Percentiles rank a stretch among this genome's conserved stretches.
These are phyloP conservation scores for Peromyscus polionotus DNA, from an alignment of 2,113 vertebrate species.

Conservation along the genomic window DNA sequence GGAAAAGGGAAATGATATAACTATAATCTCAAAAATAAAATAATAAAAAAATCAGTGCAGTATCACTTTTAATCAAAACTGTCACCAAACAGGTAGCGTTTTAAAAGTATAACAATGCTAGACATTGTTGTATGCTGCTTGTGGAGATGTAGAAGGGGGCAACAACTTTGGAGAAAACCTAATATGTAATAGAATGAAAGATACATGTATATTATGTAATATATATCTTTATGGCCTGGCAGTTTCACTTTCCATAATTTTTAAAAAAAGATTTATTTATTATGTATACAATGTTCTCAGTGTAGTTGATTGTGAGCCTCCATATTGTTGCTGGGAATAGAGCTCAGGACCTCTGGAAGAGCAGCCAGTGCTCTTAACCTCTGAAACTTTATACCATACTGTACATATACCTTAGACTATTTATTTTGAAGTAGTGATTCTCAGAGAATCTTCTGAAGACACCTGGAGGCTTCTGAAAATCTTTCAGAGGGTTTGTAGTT, in stretches of 20 bases:
- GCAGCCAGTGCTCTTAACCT: not conserved
- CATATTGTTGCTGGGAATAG: not conserved
- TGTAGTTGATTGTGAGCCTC: not conserved
- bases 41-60: not conserved
- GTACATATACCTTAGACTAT: not conserved
- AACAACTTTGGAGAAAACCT: not conserved
- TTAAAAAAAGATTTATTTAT: not conserved
- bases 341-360: not conserved
- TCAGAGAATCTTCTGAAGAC: not conserved
- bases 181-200: not conserved
- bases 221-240: not conserved
- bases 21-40: not conserved
- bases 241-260: conserved; percentile 20
- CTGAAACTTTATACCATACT: not conserved
- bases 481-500: conserved; percentile 22
- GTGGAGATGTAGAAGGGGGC: not conserved
- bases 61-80: not conserved
- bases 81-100: not conserved
- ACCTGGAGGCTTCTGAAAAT: not conserved
- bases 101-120: not conserved
- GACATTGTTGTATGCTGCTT: not conserved
- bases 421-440: not conserved
- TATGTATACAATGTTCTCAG: not conserved
- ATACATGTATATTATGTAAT: not conserved
- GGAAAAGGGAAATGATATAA: not conserved